Base-by-base conservation (phyloP, 2,113 vertebrate genomes). In the Maccullochella peelii region DNA sequence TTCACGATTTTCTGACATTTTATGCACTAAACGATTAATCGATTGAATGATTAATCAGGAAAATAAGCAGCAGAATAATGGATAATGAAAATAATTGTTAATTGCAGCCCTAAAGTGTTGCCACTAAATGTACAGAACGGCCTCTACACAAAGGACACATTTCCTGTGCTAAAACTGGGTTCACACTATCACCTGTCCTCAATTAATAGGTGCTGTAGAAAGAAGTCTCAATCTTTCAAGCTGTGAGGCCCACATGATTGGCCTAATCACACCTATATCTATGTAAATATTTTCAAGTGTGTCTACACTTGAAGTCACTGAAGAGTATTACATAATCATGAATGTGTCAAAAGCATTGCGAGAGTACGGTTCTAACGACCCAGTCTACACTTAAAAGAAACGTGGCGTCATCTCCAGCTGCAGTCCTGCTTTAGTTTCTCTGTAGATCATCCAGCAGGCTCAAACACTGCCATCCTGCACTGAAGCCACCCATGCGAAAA, bases 401-500 rank as follows among this genome's bases (percentile, higher is more conserved):
- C 52, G n/a, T 1, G 10, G 11, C 3, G 61, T 77, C 40, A 14
- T 65, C n/a, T n/a, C 4, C 71, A 8, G 65, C 62, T 63, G 62
- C 63, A 65, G 74, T 30, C 21, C n/a, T 54, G 30, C 66, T 40
- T 36, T 25, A 38, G 42, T 52, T 2, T 71, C 21, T 12, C 59
- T 4, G 33, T 38, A 23, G 44, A 61, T 66, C 73, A 36, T 36
- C 80, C 80, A 61, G 50, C 38, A 47, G 71, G 54, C 52, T 33
- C 57, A 8, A 10, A 66, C 74, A 2, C 69, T 8, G 27, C n/a
- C 49, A 30, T 44, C 72, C 52, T 50, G 36, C 68, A 14, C 79
- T 54, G 27, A 63, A 66, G 16, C 68, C 74, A 40, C 36, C 58
- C 62, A 27, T 69, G 70, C 55, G 27, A 33, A 73, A 40, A 79